Percentiles rank a stretch among this genome's conserved stretches.
Evolutionary conservation across 2,113 vertebrate genomes (phyloP).

Genomic region (Platichthys flesus): DNA sequence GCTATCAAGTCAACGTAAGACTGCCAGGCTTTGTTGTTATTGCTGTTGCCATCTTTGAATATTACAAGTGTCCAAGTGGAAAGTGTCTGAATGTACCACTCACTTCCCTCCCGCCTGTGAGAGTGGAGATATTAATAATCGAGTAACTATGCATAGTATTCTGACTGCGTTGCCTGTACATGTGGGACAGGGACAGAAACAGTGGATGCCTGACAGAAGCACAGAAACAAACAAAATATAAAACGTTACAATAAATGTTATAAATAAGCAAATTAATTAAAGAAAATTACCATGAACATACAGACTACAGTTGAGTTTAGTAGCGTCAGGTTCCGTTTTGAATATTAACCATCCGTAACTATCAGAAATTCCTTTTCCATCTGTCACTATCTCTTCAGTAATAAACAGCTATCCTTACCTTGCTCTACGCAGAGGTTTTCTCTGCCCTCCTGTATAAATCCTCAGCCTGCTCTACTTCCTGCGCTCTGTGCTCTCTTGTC

Average conservation of each 20-base stretch:
- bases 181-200: constrained; percentile 1
- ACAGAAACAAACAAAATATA: neutral
- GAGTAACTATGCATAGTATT: constrained; percentile 77
- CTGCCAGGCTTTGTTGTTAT: constrained; percentile 30
- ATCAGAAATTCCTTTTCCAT: neutral
- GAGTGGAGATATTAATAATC: constrained; percentile 77
- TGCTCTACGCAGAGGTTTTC: neutral
- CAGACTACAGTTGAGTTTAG: neutral
- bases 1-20: constrained; percentile 10
- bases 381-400: neutral
- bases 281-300: neutral
- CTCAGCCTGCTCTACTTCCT: constrained; percentile 21
- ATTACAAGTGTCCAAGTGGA: constrained; percentile 40
- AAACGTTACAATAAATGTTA: neutral
- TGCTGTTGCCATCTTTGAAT: constrained; percentile 51
- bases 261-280: neutral
- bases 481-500: constrained; percentile 9
- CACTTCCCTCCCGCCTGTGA: constrained; percentile 64
- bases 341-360: neutral
- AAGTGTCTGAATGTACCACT: constrained; percentile 62
- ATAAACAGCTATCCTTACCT: constrained; percentile 59
- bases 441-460: constrained; percentile 43
- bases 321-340: neutral
- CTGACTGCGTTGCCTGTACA: constrained; percentile 15
- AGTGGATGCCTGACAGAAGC: neutral